These are phyloP conservation scores for Paracyprichromis sp. DNA, from an alignment of 2,113 vertebrate genomes.

Conservation along the genomic window DNA sequence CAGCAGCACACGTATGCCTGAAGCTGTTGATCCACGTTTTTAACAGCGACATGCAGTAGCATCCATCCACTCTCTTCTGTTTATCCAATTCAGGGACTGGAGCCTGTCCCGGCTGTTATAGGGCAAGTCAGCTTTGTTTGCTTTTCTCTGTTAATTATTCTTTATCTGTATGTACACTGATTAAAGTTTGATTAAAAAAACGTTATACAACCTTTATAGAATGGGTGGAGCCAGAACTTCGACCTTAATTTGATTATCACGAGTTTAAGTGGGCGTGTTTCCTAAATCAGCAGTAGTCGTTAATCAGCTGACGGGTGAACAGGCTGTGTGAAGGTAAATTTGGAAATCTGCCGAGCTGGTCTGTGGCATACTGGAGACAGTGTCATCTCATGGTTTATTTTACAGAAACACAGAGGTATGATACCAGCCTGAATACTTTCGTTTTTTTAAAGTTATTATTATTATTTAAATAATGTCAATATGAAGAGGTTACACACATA, in stretches of 20 bases:
- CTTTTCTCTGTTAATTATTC: not conserved
- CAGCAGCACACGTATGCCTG: not conserved
- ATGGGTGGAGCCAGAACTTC: not conserved
- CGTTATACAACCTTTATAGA: not conserved
- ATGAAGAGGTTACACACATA: not conserved
- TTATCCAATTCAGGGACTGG: not conserved
- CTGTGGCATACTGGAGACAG: not conserved
- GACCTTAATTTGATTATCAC: not conserved
- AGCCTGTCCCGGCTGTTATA: not conserved
- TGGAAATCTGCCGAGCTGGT: not conserved
- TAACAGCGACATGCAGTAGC: not conserved
- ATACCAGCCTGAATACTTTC: not conserved
- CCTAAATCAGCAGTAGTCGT: not conserved
- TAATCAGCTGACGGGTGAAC: not conserved
- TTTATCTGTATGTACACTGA: not conserved
- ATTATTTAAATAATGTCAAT: not conserved
- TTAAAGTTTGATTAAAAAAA: not conserved
- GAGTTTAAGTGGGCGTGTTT: not conserved
- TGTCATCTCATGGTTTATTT: not conserved
- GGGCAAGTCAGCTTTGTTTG: not conserved
- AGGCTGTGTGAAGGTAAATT: not conserved
- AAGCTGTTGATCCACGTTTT: not conserved
- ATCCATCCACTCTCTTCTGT: not conserved
- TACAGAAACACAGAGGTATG: not conserved
- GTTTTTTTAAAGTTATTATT: fast-evolving